Percentiles rank a stretch among this genome's conserved stretches.
phyloP scores from a whole-genome alignment of 2,113 vertebrate genomes.

The Hippocampus comes region DNA sequence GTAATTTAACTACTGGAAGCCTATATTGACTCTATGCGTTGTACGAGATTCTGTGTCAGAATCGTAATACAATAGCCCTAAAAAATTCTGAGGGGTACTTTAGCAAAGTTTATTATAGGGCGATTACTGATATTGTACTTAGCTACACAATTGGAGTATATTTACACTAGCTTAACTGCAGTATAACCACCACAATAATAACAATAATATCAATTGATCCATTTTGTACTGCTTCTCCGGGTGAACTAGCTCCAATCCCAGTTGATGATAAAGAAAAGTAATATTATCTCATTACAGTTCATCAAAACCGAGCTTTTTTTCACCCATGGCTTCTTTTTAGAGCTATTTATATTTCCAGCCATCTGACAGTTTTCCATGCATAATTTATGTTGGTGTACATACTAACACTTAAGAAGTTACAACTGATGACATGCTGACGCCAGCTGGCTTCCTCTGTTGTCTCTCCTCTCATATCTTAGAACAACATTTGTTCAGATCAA shows the following conservation, averaged over 20 bases:
- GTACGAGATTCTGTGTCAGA: not conserved
- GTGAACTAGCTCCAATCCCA: too few relatives aligned
- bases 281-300: not conserved
- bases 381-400: not conserved
- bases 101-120: too few relatives aligned
- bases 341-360: conserved; percentile 1
- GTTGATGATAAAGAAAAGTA: not conserved
- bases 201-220: not conserved
- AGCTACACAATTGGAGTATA: not conserved
- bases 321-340: not conserved
- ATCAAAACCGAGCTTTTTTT: not conserved
- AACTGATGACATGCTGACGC: conserved; percentile 28
- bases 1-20: too few relatives aligned
- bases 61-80: too few relatives aligned
- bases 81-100: too few relatives aligned
- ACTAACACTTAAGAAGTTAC: not conserved
- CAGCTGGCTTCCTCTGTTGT: conserved; percentile 36
- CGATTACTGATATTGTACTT: not conserved
- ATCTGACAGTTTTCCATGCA: not conserved
- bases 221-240: too few relatives aligned
- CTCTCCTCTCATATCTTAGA: conserved; percentile 51
- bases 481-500: conserved; percentile 63
- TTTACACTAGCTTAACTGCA: not conserved
- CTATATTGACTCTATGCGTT: not conserved
- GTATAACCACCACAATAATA: not conserved